A percentile compares a stretch with the other conserved stretches of the same genome.
These are phyloP conservation scores for Epinephelus awoara DNA, from an alignment of 2,797 vertebrate genomes.

Conservation along the genomic window DNA sequence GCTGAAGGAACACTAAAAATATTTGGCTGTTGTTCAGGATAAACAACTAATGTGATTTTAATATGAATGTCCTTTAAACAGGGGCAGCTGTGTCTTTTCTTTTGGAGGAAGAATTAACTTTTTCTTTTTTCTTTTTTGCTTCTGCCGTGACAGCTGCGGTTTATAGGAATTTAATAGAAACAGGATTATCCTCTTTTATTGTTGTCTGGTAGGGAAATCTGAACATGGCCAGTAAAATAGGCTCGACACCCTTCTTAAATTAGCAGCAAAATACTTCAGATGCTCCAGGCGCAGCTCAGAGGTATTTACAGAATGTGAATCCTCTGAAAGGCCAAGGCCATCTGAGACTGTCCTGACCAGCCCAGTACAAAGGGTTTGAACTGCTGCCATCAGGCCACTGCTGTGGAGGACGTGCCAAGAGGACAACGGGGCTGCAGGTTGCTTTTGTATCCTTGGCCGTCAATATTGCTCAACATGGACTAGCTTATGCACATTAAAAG, in stretches of 20 bases:
- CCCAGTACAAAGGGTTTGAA: constrained; percentile 7
- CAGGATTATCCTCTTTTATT: constrained; percentile 44
- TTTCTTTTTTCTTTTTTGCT: background rate
- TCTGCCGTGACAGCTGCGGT: background rate
- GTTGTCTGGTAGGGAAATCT: constrained; percentile 31
- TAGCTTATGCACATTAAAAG: background rate
- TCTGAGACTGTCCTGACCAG: constrained; percentile 3
- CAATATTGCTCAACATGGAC: background rate
- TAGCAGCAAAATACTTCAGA: constrained; percentile 25
- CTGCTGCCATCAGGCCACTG: background rate
- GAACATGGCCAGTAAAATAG: constrained; percentile 8
- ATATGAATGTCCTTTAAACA: background rate
- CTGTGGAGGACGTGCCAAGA: background rate
- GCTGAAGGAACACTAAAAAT: background rate
- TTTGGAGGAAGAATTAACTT: background rate
- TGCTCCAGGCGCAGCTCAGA: constrained; percentile 15
- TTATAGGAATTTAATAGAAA: constrained; percentile 48
- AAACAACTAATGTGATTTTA: background rate
- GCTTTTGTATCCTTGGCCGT: background rate
- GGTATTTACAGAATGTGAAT: constrained; percentile 54
- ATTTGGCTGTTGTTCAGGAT: background rate
- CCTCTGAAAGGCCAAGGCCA: constrained; percentile 23
- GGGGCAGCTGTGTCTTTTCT: background rate
- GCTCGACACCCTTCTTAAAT: constrained; percentile 35
- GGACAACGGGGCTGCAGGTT: background rate